Percentiles rank a stretch among this genome's conserved stretches.
Conservation (phyloP, 2,797 vertebrate genomes). For the Alectoris magna region DNA sequence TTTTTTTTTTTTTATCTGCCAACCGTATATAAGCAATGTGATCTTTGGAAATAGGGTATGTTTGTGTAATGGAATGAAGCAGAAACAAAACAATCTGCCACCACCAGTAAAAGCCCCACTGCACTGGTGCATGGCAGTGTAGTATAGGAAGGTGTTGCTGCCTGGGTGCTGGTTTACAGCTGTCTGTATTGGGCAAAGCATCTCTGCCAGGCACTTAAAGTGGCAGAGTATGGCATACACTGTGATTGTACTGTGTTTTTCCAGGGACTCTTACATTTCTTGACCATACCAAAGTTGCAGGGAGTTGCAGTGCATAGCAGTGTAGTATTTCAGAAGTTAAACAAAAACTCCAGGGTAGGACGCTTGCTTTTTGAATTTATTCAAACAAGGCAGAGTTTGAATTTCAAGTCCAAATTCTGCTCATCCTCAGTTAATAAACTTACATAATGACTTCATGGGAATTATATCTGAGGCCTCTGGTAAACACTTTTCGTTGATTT, state of each 20-base stretch:
- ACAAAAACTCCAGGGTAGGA: not conserved
- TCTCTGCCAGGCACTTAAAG: not conserved
- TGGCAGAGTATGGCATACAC: accelerated
- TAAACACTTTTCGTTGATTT: not conserved
- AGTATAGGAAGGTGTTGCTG: not conserved
- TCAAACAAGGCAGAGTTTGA: not conserved
- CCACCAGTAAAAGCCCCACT: not conserved
- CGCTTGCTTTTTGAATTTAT: not conserved
- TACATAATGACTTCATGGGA: not conserved
- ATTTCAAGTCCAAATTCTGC: not conserved
- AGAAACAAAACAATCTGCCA: not conserved
- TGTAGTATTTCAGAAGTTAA: not conserved
- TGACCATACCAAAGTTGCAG: not conserved
- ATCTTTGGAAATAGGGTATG: not conserved
- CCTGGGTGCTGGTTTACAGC: not conserved
- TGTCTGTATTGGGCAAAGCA: accelerated
- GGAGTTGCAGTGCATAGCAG: not conserved
- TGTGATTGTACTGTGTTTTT: not conserved
- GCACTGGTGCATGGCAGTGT: not conserved
- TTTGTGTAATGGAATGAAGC: not conserved
- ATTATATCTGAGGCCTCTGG: not conserved
- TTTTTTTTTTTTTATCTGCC: not conserved
- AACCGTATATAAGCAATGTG: not conserved
- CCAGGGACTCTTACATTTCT: not conserved
- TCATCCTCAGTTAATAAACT: not conserved